phyloP scores from a whole-genome alignment of 1,140 invertebrate genomes.

The Dreissena polymorpha region DNA sequence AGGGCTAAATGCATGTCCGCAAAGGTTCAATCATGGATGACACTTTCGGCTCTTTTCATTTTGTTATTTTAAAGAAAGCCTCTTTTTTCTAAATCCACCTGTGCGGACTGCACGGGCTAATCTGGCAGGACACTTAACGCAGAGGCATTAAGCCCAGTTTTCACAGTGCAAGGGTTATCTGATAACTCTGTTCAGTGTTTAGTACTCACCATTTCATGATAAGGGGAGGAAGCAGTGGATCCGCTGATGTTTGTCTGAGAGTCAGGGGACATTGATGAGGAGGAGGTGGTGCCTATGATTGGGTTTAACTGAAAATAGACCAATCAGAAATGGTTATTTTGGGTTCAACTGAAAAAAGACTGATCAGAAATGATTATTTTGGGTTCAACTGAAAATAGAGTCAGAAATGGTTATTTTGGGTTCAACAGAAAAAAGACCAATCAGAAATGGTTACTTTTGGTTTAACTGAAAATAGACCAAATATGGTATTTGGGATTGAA shows the following conservation, averaged over 20 bases:
- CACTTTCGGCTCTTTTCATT: too few species aligned
- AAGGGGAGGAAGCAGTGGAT: constrained; percentile 73
- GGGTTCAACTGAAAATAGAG: constrained; percentile 73
- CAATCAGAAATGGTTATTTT: constrained; percentile 29
- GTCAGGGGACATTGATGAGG: constrained; percentile 73
- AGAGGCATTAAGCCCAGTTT: too few species aligned
- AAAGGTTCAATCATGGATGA: too few species aligned
- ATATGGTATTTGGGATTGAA: constrained; percentile 65
- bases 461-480: background rate
- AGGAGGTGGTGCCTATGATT: constrained; percentile 67
- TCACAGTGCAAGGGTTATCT: too few species aligned
- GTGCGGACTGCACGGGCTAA: too few species aligned
- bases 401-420: constrained; percentile 53
- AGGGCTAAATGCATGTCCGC: too few species aligned
- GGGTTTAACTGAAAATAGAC: constrained; percentile 72
- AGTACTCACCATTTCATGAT: constrained; percentile 71
- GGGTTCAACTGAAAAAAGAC: constrained; percentile 72
- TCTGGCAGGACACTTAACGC: too few species aligned
- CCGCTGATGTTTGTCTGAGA: constrained; percentile 74
- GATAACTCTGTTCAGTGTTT: too few species aligned
- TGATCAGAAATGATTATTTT: constrained; percentile 23
- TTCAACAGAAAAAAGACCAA: constrained; percentile 69
- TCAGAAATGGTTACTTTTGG: background rate
- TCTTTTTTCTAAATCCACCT: too few species aligned
- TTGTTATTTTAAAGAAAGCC: too few species aligned